Conservation (phyloP, 2,113 vertebrate genomes). For the Prolemur simus region DNA sequence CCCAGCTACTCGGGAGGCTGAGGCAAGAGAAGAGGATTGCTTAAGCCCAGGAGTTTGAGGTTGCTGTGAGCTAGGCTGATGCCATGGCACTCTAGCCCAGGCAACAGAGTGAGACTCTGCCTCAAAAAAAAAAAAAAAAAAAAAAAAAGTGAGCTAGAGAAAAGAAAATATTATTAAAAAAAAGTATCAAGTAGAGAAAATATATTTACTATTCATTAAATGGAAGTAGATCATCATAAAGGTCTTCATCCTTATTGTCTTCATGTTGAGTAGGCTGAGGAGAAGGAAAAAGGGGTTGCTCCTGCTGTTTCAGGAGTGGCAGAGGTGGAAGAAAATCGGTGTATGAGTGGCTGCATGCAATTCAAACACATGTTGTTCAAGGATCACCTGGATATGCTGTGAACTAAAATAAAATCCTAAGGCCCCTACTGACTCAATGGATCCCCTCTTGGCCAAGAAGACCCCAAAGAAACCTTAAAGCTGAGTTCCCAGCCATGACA, state of each 20-base stretch:
- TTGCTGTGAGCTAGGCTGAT: too few relatives aligned
- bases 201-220: background rate
- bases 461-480: too few relatives aligned
- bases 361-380: background rate
- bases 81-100: too few relatives aligned
- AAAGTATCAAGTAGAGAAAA: background rate
- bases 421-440: too few relatives aligned
- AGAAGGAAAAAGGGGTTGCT: background rate
- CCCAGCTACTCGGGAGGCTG: too few relatives aligned
- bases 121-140: too few relatives aligned
- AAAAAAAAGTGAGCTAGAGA: background rate
- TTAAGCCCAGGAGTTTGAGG: too few relatives aligned
- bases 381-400: background rate
- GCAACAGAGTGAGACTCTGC: too few relatives aligned
- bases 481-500: too few relatives aligned
- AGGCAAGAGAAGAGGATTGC: too few relatives aligned
- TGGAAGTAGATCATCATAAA: background rate
- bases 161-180: background rate
- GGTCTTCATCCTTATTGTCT: background rate
- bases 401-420: too few relatives aligned
- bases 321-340: background rate
- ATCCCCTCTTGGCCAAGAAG: too few relatives aligned
- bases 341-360: background rate
- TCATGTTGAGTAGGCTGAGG: background rate
- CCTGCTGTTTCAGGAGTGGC: background rate